Percentiles rank a stretch among this genome's conserved stretches.
These are phyloP conservation scores for Dendrocincla fuliginosa DNA, from an alignment of 2,797 vertebrate species.

Conservation along the genomic window DNA sequence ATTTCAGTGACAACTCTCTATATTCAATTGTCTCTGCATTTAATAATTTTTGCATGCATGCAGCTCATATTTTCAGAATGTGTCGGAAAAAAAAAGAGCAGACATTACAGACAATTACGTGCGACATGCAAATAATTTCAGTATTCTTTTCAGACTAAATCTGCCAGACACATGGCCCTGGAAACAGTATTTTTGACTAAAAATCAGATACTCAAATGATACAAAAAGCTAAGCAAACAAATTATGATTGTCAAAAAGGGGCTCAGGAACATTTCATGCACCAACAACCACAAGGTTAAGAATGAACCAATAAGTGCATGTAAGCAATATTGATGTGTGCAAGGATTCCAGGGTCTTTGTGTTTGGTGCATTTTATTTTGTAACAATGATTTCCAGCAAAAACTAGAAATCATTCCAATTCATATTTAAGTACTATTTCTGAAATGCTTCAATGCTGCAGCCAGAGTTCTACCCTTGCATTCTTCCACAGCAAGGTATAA, in stretches of 20 bases:
- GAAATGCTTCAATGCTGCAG: neutral
- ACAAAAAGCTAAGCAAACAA: neutral
- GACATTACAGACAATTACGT: neutral
- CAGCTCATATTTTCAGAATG: neutral
- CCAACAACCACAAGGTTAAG: neutral
- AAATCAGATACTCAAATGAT: neutral
- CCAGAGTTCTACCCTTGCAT: neutral
- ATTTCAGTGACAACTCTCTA: neutral
- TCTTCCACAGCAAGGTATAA: neutral
- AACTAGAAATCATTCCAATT: neutral
- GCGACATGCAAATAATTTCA: neutral
- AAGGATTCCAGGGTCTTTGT: accelerated
- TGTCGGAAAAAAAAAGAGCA: neutral
- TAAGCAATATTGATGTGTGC: neutral
- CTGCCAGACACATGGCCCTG: neutral
- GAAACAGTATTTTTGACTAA: neutral
- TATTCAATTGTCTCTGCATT: neutral
- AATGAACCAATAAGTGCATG: neutral
- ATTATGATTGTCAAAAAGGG: neutral
- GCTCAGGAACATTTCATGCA: neutral
- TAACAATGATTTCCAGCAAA: neutral
- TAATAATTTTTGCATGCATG: neutral
- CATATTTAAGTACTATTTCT: neutral
- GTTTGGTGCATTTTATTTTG: neutral
- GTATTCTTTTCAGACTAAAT: neutral